Evolutionary conservation across 1,140 invertebrate genomes (phyloP), one percentile per base, ranked within the genome.

Genomic region (Polypedilum pembai): DNA sequence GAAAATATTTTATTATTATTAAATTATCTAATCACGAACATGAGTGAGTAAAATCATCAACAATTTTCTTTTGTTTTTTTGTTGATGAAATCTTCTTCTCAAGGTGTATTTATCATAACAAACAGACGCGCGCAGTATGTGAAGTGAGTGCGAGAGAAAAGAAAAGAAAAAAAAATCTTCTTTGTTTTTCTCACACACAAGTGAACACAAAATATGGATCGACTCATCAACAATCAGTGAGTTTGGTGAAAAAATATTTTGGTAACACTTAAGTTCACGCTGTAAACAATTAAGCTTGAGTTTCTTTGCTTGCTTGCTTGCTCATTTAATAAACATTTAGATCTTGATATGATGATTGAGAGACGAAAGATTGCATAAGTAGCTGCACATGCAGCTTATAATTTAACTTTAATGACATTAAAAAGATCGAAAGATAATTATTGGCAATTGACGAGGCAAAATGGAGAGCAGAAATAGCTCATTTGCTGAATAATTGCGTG

Each of bases 161-260:
- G 5, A 33, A 33, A 4, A 56, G 24, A 33, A 5, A 33, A 33
- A 33, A 33, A 33, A 33, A 33, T 33, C 24, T 33, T 33, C 24
- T 33, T 56, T 56, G 45, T 56, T 56, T 33, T 56, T 56, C 45
- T 56, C 45, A 56, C 10, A 56, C 12, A 56, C 45, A 56, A 56
- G 15, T 3, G 24, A 12, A 56, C 15, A 56, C 1, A 33, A 33
- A 45, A 45, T 45, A 8, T 45, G 15, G 8, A 45, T 12, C 8
- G 41, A 45, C 8, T 45, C 41, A 12, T 15, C 45, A 56, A 56
- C 45, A 56, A 56, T 1, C 45, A n/a, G 12, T 33, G 45, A 56
- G 4, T 69, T 69, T 69, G 65, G 20, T 69, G 65, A 69, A 69
- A 69, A 20, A 69, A 69, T 69, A 69, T 69, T 69, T 69, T 69